Percentiles rank a stretch among this genome's conserved stretches.
These are phyloP conservation scores for Varecia variegata DNA, from an alignment of 2,797 vertebrate genomes.

Conservation along the genomic window DNA sequence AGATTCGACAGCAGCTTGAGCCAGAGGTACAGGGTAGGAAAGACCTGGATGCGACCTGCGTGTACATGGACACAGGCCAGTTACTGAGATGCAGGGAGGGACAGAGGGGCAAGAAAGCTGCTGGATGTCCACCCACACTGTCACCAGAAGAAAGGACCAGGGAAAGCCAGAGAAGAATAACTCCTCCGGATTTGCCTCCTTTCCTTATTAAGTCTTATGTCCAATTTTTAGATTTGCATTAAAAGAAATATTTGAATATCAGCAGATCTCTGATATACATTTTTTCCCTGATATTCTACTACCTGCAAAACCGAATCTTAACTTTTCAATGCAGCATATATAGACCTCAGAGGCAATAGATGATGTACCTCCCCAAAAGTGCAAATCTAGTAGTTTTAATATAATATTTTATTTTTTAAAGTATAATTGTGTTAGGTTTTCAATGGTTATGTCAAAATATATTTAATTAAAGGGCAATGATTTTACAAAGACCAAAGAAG, in stretches of 20 bases:
- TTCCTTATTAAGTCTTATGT: background rate
- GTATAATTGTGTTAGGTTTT: constrained; percentile 13
- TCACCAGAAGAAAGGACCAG: background rate
- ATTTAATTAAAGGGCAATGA: background rate
- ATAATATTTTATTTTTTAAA: constrained; percentile 37
- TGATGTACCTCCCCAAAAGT: background rate
- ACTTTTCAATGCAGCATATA: background rate
- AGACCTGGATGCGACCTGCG: background rate
- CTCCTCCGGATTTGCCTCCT: background rate
- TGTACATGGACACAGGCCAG: background rate
- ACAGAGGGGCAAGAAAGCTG: background rate
- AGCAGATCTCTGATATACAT: background rate
- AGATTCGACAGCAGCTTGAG: background rate
- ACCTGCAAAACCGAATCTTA: background rate
- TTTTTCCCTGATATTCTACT: background rate
- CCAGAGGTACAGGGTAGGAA: background rate
- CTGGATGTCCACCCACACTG: background rate
- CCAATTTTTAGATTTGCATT: constrained; percentile 6
- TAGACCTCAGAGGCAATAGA: background rate
- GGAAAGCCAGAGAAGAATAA: background rate
- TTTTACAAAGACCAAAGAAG: constrained; percentile 19
- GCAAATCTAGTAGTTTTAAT: constrained; percentile 7
- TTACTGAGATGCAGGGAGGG: background rate
- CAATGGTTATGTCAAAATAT: background rate
- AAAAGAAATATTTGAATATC: constrained; percentile 22